These are phyloP conservation scores for Hemibagrus guttatus DNA, from an alignment of 2,797 vertebrate genomes.

Conservation along the genomic window DNA sequence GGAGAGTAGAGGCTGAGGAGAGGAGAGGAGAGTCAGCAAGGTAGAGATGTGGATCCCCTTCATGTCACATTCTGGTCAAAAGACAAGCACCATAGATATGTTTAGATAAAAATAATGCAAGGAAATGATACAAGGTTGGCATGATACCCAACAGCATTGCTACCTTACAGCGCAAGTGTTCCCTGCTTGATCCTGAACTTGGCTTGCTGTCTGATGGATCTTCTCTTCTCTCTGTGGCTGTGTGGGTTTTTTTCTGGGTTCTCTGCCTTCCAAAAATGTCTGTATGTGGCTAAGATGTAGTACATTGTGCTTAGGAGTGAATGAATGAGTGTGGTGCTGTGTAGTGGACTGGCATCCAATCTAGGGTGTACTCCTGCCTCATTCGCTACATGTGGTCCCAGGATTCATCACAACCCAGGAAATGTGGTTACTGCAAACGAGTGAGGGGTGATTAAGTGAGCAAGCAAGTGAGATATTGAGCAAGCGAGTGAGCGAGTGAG, in stretches of 20 bases:
- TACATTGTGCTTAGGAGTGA: neutral
- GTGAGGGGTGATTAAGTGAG: too few relatives aligned
- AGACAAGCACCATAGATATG: neutral
- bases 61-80: neutral
- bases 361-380: neutral
- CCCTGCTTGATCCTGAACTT: neutral
- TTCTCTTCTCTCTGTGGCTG: neutral
- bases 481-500: too few relatives aligned
- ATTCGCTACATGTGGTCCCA: neutral
- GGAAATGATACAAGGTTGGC: neutral
- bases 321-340: neutral
- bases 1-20: neutral
- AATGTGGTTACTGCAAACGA: neutral
- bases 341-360: neutral
- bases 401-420: neutral
- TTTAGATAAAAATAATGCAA: constrained; percentile 8
- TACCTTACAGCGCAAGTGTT: neutral
- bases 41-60: neutral
- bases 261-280: neutral
- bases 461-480: too few relatives aligned
- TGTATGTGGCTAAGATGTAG: neutral
- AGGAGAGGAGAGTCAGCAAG: neutral
- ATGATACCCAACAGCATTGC: neutral
- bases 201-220: neutral
- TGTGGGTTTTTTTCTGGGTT: neutral